Evolutionary conservation across 2,113 vertebrate species (phyloP).

Genomic region (Urocolius indicus): DNA sequence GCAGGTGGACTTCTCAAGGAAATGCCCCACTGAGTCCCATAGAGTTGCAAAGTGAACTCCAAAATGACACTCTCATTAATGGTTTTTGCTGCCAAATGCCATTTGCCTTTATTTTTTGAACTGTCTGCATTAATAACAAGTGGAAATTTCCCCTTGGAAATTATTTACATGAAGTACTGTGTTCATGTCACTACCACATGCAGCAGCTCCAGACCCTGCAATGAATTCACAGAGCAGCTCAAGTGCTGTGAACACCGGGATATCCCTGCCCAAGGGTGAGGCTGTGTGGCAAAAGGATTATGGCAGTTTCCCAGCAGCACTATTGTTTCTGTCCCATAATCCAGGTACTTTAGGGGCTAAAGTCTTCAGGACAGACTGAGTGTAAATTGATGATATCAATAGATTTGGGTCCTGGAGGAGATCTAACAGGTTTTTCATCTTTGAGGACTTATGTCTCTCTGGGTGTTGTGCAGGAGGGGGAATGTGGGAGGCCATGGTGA

Average conservation of each 20-base stretch:
- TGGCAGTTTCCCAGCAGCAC: not conserved
- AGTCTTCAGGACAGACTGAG: not conserved
- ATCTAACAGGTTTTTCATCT: not conserved
- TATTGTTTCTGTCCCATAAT: not conserved
- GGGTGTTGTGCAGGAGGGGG: accelerated
- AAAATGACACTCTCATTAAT: not conserved
- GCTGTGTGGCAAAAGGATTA: not conserved
- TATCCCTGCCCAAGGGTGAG: not conserved
- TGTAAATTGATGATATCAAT: not conserved
- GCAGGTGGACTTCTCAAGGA: not conserved
- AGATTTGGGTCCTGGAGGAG: not conserved
- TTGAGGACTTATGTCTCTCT: not conserved
- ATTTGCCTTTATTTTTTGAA: conserved; percentile 43
- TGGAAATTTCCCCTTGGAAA: not conserved
- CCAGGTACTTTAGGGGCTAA: not conserved
- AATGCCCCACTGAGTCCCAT: not conserved
- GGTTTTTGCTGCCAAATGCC: conserved; percentile 27
- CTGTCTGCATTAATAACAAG: not conserved
- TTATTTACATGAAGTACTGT: not conserved
- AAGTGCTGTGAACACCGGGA: accelerated
- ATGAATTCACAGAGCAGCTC: not conserved
- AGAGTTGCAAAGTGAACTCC: not conserved
- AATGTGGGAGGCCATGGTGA: not conserved
- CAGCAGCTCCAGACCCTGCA: not conserved
- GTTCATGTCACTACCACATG: not conserved